These are phyloP conservation scores for Hedychridium roseum DNA, from an alignment of 2,888 invertebrate genomes.

Conservation along the genomic window DNA sequence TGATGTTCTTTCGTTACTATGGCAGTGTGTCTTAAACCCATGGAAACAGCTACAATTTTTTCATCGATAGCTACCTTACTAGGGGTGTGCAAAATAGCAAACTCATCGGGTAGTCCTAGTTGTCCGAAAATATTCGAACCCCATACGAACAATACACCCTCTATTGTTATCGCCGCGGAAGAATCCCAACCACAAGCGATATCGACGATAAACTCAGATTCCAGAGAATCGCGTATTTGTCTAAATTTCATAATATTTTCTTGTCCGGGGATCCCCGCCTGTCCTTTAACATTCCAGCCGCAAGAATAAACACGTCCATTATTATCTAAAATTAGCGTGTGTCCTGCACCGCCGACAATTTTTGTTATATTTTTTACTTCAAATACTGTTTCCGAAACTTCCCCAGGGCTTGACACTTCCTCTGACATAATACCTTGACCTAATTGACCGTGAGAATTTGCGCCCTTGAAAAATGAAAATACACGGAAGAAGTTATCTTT, in stretches of 20 bases:
- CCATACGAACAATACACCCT: slow-evolving; percentile 79
- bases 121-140: slow-evolving; percentile 84
- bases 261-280: slow-evolving; percentile 69
- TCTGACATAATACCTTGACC: slow-evolving; percentile 75
- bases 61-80: slow-evolving; percentile 63
- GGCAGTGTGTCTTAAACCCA: slow-evolving; percentile 76
- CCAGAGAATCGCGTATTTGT: slow-evolving; percentile 29
- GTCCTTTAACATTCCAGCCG: slow-evolving; percentile 81
- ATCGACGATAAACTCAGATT: slow-evolving; percentile 67
- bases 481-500: background rate
- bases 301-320: slow-evolving; percentile 77
- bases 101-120: slow-evolving; percentile 66
- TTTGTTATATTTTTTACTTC: slow-evolving; percentile 67
- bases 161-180: slow-evolving; percentile 76
- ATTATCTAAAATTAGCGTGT: slow-evolving; percentile 74
- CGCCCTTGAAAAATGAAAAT: slow-evolving; percentile 69
- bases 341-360: slow-evolving; percentile 81
- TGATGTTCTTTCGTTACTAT: slow-evolving; percentile 71
- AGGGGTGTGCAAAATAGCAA: slow-evolving; percentile 44
- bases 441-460: slow-evolving; percentile 85
- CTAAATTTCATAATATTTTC: slow-evolving; percentile 61
- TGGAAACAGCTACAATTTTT: slow-evolving; percentile 69
- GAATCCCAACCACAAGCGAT: slow-evolving; percentile 85
- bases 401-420: slow-evolving; percentile 70
- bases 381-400: slow-evolving; percentile 58